Percentiles rank a stretch among this genome's conserved stretches.
These are phyloP conservation scores for Bombus cullumanus DNA, from an alignment of 1,140 invertebrate genomes.

Conservation along the genomic window DNA sequence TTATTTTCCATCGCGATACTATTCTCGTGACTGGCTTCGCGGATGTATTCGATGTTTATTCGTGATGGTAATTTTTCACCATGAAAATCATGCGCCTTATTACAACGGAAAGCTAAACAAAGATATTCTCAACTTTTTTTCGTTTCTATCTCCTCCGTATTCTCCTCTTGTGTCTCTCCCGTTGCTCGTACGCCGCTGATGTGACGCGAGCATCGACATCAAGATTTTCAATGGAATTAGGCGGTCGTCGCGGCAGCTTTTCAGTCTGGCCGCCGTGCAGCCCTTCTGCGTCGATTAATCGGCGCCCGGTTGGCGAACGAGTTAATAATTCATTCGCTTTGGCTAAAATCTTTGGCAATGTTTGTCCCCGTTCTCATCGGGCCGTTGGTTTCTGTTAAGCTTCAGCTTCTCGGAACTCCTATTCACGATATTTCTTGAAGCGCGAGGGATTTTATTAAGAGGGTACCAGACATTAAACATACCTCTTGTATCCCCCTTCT, in stretches of 20 bases:
- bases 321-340: conserved; percentile 34
- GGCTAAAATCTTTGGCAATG: conserved; percentile 22
- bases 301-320: conserved; percentile 13
- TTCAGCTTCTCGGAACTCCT: conserved; percentile 40
- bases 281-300: conserved; percentile 11
- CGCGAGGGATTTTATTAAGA: conserved; percentile 72
- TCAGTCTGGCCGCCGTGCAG: neutral
- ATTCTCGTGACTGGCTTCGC: neutral
- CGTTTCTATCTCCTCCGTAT: no score
- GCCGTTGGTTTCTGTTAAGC: conserved; percentile 20
- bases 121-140: neutral
- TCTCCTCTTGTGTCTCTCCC: neutral
- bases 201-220: neutral
- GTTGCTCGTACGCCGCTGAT: neutral
- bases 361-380: conserved; percentile 29
- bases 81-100: neutral
- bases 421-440: conserved; percentile 75
- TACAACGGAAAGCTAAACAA: no score
- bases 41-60: neutral
- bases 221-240: conserved; percentile 9
- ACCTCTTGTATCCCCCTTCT: conserved; percentile 42
- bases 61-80: conserved; percentile 17
- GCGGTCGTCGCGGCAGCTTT: neutral
- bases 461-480: conserved; percentile 65
- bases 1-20: conserved; percentile 11